phyloP scores from a whole-genome alignment of 92 coral and sea anemone species.

The Phymanthus crucifer region DNA sequence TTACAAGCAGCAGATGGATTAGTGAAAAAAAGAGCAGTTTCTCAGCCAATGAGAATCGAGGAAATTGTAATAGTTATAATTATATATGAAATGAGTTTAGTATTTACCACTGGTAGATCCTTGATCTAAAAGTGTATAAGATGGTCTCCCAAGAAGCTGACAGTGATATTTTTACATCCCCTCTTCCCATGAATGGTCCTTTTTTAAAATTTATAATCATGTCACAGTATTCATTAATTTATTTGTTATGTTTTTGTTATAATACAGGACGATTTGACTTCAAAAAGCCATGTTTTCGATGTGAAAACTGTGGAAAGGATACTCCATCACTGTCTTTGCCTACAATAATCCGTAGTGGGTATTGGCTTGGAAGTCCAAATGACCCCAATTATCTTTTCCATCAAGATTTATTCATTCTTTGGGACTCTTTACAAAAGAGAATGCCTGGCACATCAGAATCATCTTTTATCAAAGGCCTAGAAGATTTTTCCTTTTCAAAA shows the following conservation, averaged over 20 bases:
- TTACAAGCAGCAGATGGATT: too few relatives aligned
- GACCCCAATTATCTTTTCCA: conserved; percentile 50
- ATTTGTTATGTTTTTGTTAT: background rate
- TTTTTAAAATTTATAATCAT: too few relatives aligned
- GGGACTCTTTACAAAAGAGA: conserved; percentile 62
- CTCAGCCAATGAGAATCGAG: too few relatives aligned
- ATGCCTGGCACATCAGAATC: conserved; percentile 61
- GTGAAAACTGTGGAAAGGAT: conserved; percentile 17
- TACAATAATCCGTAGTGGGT: conserved; percentile 49
- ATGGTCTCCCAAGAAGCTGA: background rate
- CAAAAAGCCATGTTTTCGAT: conserved; percentile 1
- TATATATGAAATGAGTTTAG: too few relatives aligned
- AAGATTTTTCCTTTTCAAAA: conserved; percentile 45
- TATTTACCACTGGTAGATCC: background rate
- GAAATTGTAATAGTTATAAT: too few relatives aligned
- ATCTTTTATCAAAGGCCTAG: conserved; percentile 50
- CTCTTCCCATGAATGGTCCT: too few relatives aligned
- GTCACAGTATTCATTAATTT: background rate
- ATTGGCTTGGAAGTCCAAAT: conserved; percentile 68
- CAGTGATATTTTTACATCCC: too few relatives aligned
- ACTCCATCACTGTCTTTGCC: conserved; percentile 30
- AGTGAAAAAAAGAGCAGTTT: too few relatives aligned
- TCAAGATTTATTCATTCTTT: conserved; percentile 49
- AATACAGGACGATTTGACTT: background rate
- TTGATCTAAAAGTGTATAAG: background rate